Conservation (phyloP, 2,797 vertebrate genomes). For the Siniperca obscura region DNA sequence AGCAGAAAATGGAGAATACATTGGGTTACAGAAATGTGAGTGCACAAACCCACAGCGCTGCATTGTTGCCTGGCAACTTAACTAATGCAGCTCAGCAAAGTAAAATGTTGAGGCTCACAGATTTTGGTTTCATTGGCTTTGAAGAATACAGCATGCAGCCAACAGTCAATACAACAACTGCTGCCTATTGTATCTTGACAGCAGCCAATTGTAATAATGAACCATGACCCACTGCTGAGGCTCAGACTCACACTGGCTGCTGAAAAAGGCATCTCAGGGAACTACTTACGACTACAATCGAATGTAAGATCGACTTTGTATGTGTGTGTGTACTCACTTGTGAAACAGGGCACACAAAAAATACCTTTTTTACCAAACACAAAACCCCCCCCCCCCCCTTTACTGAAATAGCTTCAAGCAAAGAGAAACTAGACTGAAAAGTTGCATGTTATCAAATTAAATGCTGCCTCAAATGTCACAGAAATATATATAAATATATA, state of each 20-base stretch:
- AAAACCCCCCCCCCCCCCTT: neutral
- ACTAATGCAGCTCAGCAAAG: constrained; percentile 68
- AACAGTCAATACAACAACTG: constrained; percentile 30
- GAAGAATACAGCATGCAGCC: constrained; percentile 41
- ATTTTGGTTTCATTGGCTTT: constrained; percentile 52
- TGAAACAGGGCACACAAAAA: constrained; percentile 19
- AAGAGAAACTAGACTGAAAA: neutral
- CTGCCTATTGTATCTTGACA: constrained; percentile 21
- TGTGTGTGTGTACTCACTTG: constrained; percentile 9
- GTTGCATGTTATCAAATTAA: constrained; percentile 1
- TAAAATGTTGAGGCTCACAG: constrained; percentile 52
- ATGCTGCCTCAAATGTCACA: constrained; percentile 35
- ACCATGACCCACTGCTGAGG: constrained; percentile 32
- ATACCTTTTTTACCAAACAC: no score
- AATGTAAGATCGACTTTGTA: neutral
- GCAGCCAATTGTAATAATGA: constrained; percentile 49
- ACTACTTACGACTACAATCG: constrained; percentile 18
- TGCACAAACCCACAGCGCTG: constrained; percentile 50
- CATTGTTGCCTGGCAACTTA: constrained; percentile 83
- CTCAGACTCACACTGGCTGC: constrained; percentile 10
- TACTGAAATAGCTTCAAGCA: neutral
- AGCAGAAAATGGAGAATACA: constrained; percentile 45
- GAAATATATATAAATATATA: constrained; percentile 3
- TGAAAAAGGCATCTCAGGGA: constrained; percentile 31
- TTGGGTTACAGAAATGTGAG: constrained; percentile 50